Percentiles rank a stretch among this genome's conserved stretches.
phyloP scores from a whole-genome alignment of 2,113 vertebrate species.

The Nothoprocta perdicaria region DNA sequence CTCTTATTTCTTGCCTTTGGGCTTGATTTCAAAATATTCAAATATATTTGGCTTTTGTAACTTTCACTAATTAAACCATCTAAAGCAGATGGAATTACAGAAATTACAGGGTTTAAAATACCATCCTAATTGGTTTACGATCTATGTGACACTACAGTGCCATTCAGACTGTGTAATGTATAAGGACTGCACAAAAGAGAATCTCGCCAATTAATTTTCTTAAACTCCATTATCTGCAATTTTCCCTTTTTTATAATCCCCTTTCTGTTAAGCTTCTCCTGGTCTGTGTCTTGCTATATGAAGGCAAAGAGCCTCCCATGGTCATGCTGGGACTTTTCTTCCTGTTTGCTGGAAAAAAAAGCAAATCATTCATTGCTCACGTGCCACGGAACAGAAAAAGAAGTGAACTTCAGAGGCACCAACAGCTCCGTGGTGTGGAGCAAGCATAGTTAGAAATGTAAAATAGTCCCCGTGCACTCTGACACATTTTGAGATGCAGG shows the following conservation, averaged over 20 bases:
- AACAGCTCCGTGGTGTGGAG: not conserved
- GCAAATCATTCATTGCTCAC: not conserved
- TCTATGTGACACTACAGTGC: slow-evolving; percentile 80
- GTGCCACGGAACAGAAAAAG: not conserved
- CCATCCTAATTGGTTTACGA: slow-evolving; percentile 84
- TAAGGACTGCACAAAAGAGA: slow-evolving; percentile 69
- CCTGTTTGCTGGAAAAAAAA: not conserved
- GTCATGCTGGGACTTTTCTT: not conserved
- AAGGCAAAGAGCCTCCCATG: not conserved
- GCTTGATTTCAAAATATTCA: slow-evolving; percentile 82
- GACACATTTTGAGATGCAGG: not conserved
- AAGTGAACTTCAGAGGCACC: not conserved
- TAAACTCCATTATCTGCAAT: slow-evolving; percentile 67
- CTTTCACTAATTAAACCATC: slow-evolving; percentile 83
- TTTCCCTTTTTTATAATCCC: slow-evolving; percentile 25
- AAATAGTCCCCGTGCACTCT: not conserved
- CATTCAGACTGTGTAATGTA: slow-evolving; percentile 76
- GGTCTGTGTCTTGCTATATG: not conserved
- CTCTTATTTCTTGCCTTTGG: slow-evolving; percentile 76
- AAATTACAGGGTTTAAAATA: slow-evolving; percentile 83
- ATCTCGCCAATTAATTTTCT: slow-evolving; percentile 76
- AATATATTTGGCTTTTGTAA: slow-evolving; percentile 85
- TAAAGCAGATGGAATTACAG: slow-evolving; percentile 85
- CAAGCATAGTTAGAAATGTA: not conserved
- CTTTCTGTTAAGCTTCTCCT: slow-evolving; percentile 5